phyloP scores from a whole-genome alignment of 1,140 invertebrate genomes.

The Ooceraea biroi region DNA sequence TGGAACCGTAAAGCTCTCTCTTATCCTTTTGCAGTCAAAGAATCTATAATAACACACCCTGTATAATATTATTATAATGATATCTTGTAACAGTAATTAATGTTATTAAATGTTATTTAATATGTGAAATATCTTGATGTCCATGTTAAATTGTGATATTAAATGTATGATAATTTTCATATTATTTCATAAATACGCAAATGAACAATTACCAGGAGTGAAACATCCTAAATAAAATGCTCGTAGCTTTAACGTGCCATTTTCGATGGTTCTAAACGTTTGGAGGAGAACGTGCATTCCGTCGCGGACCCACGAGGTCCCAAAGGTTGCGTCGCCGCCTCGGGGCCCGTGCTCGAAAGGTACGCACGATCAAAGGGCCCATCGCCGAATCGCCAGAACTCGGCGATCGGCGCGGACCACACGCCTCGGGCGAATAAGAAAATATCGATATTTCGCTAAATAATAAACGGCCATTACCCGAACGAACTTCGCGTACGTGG shows the following conservation, averaged over 20 bases:
- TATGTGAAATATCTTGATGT: neutral
- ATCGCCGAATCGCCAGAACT: constrained; percentile 74
- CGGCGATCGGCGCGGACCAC: constrained; percentile 64
- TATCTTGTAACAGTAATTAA: neutral
- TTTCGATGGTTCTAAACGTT: constrained; percentile 46
- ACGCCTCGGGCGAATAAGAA: constrained; percentile 60
- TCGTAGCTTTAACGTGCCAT: constrained; percentile 38
- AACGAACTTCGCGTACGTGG: constrained; percentile 52
- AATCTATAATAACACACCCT: constrained; percentile 16
- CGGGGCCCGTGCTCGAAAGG: constrained; percentile 58
- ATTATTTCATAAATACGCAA: neutral
- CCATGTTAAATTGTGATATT: neutral
- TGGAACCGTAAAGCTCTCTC: neutral
- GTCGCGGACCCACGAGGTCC: constrained; percentile 62
- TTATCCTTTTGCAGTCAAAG: neutral
- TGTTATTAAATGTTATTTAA: neutral
- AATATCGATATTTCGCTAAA: constrained; percentile 66
- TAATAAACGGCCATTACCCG: constrained; percentile 43
- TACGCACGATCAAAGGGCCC: constrained; percentile 74
- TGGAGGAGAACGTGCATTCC: constrained; percentile 59
- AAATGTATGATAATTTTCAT: neutral
- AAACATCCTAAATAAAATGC: constrained; percentile 8
- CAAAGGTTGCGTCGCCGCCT: constrained; percentile 72
- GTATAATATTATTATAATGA: neutral
- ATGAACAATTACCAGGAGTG: neutral